phyloP scores from a whole-genome alignment of 2,113 vertebrate species.

The Pipra filicauda region DNA sequence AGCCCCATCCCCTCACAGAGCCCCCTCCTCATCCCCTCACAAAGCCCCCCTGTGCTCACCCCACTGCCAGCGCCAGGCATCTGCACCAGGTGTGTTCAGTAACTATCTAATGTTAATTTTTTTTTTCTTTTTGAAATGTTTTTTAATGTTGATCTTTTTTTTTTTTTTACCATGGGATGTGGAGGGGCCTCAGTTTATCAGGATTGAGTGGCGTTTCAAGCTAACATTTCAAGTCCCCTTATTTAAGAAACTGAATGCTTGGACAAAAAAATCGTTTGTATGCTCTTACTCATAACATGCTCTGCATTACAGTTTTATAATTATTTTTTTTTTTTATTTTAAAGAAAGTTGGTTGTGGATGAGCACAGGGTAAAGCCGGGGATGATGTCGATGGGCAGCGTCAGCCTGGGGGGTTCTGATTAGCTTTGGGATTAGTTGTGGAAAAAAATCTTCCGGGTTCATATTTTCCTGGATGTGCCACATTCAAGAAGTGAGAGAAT shows the following conservation, averaged over 20 bases:
- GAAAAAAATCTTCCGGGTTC: background rate
- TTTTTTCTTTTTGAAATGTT: background rate
- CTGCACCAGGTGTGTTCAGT: rapidly evolving
- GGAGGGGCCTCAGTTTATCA: background rate
- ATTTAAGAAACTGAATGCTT: background rate
- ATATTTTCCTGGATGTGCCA: background rate
- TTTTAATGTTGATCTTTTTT: background rate
- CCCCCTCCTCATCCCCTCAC: background rate
- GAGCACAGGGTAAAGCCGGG: background rate
- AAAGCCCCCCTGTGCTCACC: too few relatives aligned
- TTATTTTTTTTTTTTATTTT: background rate
- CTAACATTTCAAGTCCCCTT: background rate
- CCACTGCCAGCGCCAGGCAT: background rate
- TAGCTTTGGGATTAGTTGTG: background rate
- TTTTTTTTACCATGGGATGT: background rate
- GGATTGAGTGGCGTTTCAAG: background rate
- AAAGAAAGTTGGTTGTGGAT: background rate
- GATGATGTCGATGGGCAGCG: background rate
- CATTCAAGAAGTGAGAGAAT: background rate
- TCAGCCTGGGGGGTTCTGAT: background rate
- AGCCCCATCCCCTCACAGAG: background rate
- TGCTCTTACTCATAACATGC: background rate
- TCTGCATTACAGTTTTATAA: background rate
- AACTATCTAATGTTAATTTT: background rate
- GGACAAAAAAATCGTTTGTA: background rate